phyloP scores from a whole-genome alignment of 2,797 vertebrate genomes.

The Sebastes itinus region DNA sequence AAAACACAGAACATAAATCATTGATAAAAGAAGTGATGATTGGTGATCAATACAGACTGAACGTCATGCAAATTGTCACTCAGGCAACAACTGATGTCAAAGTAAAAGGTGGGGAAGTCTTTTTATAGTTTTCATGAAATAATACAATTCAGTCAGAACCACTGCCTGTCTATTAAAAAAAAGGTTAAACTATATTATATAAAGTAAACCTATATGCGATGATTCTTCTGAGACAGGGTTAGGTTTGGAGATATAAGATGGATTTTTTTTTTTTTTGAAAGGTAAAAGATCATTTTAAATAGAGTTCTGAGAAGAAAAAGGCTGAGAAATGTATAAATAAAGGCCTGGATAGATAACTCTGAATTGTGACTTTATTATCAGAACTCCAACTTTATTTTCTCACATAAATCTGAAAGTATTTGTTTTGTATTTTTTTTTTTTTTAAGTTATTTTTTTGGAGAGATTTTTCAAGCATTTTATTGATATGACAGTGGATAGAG shows the following conservation, averaged over 20 bases:
- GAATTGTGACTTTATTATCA: background rate
- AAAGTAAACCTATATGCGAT: background rate
- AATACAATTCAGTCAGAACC: background rate
- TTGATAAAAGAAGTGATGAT: constrained; percentile 30
- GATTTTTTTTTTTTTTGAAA: background rate
- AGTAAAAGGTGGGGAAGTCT: background rate
- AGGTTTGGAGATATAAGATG: no score
- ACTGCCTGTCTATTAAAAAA: no score
- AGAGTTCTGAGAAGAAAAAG: background rate
- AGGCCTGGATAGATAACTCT: background rate
- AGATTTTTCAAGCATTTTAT: no score
- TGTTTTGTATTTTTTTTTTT: background rate
- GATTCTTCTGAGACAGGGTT: background rate
- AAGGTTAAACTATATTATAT: background rate
- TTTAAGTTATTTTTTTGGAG: no score
- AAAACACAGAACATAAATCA: constrained; percentile 41
- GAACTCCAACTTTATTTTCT: background rate
- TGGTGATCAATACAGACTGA: constrained; percentile 11
- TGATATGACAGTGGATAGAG: no score
- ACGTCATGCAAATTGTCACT: background rate
- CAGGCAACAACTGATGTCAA: background rate
- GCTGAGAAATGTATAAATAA: background rate
- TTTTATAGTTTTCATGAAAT: background rate
- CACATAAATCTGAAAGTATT: background rate
- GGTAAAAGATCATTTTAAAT: background rate